These are phyloP conservation scores for Diplazon laetatorius DNA, from an alignment of 2,888 invertebrate genomes.

Conservation along the genomic window DNA sequence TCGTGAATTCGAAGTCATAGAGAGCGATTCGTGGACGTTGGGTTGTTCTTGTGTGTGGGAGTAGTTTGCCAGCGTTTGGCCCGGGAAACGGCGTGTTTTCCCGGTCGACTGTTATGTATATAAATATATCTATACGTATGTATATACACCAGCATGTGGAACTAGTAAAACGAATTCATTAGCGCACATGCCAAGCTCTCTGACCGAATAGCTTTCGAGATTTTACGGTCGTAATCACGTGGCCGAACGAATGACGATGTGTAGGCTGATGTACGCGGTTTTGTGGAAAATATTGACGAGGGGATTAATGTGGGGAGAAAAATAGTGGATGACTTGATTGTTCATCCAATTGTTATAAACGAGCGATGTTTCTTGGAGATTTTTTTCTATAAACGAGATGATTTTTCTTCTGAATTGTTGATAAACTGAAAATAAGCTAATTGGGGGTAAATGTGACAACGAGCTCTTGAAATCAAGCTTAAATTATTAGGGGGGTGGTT, in stretches of 20 bases:
- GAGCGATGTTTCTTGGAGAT: no score
- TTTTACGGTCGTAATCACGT: conserved; percentile 9
- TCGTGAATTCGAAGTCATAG: neutral
- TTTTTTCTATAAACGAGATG: no score
- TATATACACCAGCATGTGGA: conserved; percentile 20
- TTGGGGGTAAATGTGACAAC: no score
- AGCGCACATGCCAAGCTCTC: conserved; percentile 69
- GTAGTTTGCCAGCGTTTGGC: conserved; percentile 26
- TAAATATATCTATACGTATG: no score
- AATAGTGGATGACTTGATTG: no score
- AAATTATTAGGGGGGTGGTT: no score
- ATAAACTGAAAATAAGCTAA: no score
- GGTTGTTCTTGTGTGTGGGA: conserved; percentile 8
- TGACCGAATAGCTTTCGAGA: conserved; percentile 50
- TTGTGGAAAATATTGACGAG: no score
- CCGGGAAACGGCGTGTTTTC: conserved; percentile 39
- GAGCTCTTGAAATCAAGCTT: no score
- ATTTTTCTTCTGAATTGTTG: no score
- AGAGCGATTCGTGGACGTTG: neutral
- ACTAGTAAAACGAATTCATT: conserved; percentile 74
- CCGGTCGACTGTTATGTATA: conserved; percentile 39
- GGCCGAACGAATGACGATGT: neutral
- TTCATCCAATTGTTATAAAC: no score
- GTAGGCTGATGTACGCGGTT: neutral
- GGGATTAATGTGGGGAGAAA: no score